Percentiles rank a stretch among this genome's conserved stretches.
These are phyloP conservation scores for Coenobita brevimanus DNA, from an alignment of 1,140 invertebrate species.

Conservation along the genomic window DNA sequence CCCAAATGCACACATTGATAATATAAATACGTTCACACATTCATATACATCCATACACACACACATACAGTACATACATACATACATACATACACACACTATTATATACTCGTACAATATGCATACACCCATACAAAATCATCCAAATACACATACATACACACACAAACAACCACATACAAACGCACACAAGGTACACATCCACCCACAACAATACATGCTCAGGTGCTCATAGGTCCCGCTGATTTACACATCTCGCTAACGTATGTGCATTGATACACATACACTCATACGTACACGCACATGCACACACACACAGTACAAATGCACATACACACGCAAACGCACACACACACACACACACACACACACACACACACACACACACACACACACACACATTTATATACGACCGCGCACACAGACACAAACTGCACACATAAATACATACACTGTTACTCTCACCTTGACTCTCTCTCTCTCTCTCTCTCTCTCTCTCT, in stretches of 20 bases:
- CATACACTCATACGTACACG: not conserved
- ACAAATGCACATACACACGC: not conserved
- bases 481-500: no score
- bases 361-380: no score
- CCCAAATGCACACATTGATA: no score
- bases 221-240: not conserved
- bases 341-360: not conserved
- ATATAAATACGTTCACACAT: not conserved
- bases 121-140: not conserved
- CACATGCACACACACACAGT: not conserved
- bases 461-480: no score
- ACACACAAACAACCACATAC: not conserved
- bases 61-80: not conserved
- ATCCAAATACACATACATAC: slow-evolving; percentile 2
- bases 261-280: no score
- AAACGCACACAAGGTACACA: no score
- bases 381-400: not conserved
- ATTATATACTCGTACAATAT: not conserved
- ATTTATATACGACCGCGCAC: no score
- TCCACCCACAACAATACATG: not conserved
- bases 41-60: not conserved
- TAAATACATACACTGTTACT: not conserved
- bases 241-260: no score
- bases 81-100: not conserved
- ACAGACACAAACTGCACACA: no score